Conservation (phyloP, 2,888 invertebrate species). For the Tachina fera region DNA sequence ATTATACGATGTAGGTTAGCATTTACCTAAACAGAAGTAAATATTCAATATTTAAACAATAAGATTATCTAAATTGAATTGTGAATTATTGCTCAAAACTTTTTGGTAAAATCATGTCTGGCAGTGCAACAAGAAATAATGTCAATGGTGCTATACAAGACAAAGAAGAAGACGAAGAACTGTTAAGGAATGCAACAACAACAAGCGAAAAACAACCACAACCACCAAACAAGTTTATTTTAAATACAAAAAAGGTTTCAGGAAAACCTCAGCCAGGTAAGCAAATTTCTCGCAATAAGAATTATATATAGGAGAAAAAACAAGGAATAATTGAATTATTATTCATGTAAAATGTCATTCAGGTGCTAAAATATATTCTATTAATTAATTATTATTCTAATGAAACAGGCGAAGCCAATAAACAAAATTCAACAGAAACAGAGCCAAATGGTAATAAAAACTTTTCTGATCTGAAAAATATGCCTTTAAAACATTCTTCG, state of each 20-base stretch:
- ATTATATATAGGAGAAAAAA: background rate
- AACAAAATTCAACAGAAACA: background rate
- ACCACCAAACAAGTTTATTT: conserved; percentile 64
- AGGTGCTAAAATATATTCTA: conserved; percentile 14
- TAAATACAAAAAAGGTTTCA: conserved; percentile 45
- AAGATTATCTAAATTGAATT: background rate
- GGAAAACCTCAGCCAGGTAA: conserved; percentile 55
- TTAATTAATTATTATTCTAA: conserved; percentile 4
- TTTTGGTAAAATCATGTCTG: conserved; percentile 16
- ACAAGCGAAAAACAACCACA: conserved; percentile 44
- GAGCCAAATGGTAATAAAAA: background rate
- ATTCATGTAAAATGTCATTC: background rate
- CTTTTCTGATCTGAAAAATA: background rate
- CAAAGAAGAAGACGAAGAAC: conserved; percentile 24
- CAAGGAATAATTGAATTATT: background rate
- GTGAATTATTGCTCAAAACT: background rate
- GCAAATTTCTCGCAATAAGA: background rate
- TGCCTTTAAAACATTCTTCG: background rate
- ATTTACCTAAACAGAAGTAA: background rate
- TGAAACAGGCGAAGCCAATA: conserved; percentile 15
- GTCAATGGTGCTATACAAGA: background rate
- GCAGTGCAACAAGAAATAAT: conserved; percentile 6
- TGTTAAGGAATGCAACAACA: conserved; percentile 56
- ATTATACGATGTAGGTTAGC: background rate
- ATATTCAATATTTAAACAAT: background rate